Percentiles rank a stretch among this genome's conserved stretches.
Evolutionary conservation across 2,113 vertebrate species (phyloP).

Genomic region (Ammospiza nelsoni): DNA sequence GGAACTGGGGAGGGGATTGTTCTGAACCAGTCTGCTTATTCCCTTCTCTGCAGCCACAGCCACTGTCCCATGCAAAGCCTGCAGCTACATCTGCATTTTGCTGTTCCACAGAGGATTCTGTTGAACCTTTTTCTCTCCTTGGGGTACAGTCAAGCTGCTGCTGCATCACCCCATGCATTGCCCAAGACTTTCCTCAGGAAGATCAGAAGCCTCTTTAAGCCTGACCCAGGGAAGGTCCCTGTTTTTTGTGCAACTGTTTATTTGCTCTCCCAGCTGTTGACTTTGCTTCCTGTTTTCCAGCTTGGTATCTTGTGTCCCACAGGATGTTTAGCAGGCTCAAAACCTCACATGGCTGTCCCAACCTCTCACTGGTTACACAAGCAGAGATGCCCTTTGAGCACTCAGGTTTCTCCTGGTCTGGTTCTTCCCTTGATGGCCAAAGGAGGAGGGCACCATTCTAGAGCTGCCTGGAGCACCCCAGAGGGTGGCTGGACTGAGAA

Average conservation of each 20-base stretch:
- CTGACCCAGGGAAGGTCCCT: background rate
- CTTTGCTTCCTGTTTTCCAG: background rate
- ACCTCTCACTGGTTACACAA: background rate
- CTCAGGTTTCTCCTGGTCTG: background rate
- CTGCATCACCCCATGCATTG: background rate
- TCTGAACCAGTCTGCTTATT: background rate
- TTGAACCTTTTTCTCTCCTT: background rate
- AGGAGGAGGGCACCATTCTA: background rate
- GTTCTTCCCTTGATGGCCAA: background rate
- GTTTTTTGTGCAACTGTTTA: background rate
- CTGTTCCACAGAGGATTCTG: background rate
- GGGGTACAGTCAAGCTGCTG: background rate
- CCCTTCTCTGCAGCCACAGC: background rate
- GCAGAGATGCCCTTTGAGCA: background rate
- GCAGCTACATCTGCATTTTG: background rate
- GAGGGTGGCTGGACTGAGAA: background rate
- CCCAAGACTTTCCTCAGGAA: background rate
- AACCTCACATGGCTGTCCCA: accelerated
- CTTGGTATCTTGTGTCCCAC: background rate
- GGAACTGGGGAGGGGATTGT: background rate
- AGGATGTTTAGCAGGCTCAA: background rate
- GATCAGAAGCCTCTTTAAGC: background rate
- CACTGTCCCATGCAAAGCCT: background rate
- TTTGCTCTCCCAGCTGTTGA: background rate
- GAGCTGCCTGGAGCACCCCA: background rate